Evolutionary conservation across 2,888 invertebrate species (phyloP).

Genomic region (Diaperis boleti): DNA sequence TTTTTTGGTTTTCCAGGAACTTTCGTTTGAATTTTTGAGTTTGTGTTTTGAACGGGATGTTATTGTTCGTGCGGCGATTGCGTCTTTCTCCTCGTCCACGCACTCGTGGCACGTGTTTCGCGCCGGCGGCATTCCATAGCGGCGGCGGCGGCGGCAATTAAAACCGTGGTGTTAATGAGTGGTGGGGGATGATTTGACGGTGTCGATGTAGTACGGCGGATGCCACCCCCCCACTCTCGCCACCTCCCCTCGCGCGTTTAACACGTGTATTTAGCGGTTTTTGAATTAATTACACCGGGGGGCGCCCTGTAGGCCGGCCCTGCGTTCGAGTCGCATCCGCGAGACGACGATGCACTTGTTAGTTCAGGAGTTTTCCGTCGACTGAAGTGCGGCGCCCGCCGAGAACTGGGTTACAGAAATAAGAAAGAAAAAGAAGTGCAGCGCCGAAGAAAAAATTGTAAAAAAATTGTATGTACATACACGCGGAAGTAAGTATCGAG

Average conservation of each 20-base stretch:
- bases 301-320: slow-evolving; percentile 41
- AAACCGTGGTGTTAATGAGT: slow-evolving; percentile 47
- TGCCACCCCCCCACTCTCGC: slow-evolving; percentile 43
- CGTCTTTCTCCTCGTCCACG: slow-evolving; percentile 16
- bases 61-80: slow-evolving; percentile 16
- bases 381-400: slow-evolving; percentile 62
- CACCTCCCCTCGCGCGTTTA: slow-evolving; percentile 36
- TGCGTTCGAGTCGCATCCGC: slow-evolving; percentile 38
- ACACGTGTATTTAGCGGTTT: slow-evolving; percentile 16
- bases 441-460: slow-evolving; percentile 53
- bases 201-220: slow-evolving; percentile 24
- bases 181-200: slow-evolving; percentile 19
- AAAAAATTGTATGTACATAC: slow-evolving; percentile 67
- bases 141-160: slow-evolving; percentile 46
- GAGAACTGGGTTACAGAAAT: slow-evolving; percentile 67
- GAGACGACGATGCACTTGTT: slow-evolving; percentile 51
- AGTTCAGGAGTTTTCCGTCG: slow-evolving; percentile 64
- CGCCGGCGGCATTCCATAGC: slow-evolving; percentile 36
- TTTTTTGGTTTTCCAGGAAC: slow-evolving; percentile 36
- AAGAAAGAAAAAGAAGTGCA: slow-evolving; percentile 64
- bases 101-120: slow-evolving; percentile 18
- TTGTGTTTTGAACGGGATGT: not conserved
- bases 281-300: slow-evolving; percentile 47
- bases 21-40: not conserved
- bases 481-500: slow-evolving; percentile 67